Evolutionary conservation across 2,888 invertebrate species (phyloP), one percentile per base, ranked within the genome.

Genomic region (Diachrysia chrysitis): DNA sequence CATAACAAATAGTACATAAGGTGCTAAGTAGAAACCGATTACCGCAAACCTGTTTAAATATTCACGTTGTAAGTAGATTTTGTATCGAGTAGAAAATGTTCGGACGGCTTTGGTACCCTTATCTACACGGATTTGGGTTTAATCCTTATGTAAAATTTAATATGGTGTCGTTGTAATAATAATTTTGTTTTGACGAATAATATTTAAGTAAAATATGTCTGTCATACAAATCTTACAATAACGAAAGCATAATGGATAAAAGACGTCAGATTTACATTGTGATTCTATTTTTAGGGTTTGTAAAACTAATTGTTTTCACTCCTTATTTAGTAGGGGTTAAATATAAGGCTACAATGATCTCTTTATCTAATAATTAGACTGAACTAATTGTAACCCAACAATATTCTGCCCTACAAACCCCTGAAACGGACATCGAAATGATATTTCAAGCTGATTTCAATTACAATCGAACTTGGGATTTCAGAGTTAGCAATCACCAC

Each of bases 381-480:
- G n/a, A n/a, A n/a, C n/a, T n/a, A n/a, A n/a, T n/a, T n/a, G n/a
- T n/a, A n/a, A n/a, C n/a, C n/a, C n/a, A n/a, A n/a, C 25, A 2
- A 35, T 29, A 9, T 16, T 54, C 14, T 46, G 14, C 1, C 53
- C 46, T n/a, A 35, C 2, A 37, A 58, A 61, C 35, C 42, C 9
- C 60, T 53, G 56, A 54, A 67, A 59, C 77, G 64, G 71, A 72
- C 58, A 53, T 54, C 42, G 23, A 25, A 63, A 64, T 78, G 59
- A 63, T 78, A 73, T 69, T 73, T 63, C 73, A 75, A 67, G 67
- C 62, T 63, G 37, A 67, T 61, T 76, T 73, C 64, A 77, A 77
- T 77, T 77, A 77, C 37, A 6, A 32, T 19, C 17, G 25, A 61
- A 37, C 60, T 48, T 32, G 48, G 29, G 63, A 61, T 77, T 72